A percentile compares a stretch with the other conserved stretches of the same genome.
Conservation (phyloP, 2,797 vertebrate species). For the Scolopax rusticola region DNA sequence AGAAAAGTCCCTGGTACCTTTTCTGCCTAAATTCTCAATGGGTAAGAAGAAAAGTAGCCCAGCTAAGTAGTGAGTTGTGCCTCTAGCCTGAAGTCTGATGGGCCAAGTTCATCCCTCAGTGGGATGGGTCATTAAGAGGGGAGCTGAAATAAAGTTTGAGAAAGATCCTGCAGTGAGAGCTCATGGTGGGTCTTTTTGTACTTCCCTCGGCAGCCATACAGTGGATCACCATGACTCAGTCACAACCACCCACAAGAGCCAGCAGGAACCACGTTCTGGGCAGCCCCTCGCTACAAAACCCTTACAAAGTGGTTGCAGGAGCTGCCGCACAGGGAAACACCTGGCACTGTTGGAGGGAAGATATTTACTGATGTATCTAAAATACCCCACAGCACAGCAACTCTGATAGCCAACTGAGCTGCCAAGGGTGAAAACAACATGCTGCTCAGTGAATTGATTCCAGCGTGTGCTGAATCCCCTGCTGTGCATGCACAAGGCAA, state of each 20-base stretch:
- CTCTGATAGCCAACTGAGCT: not conserved
- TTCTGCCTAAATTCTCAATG: not conserved
- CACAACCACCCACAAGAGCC: not conserved
- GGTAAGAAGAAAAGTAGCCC: not conserved
- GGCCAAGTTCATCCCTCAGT: not conserved
- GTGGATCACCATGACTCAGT: not conserved
- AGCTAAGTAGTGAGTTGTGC: not conserved
- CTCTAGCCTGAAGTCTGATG: not conserved
- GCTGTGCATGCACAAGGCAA: not conserved
- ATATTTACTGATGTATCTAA: not conserved
- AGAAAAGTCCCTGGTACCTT: not conserved
- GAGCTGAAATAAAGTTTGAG: not conserved
- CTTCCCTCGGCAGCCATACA: not conserved
- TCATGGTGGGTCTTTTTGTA: not conserved
- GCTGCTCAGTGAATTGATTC: fast-evolving
- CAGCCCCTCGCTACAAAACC: not conserved
- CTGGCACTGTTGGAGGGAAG: not conserved
- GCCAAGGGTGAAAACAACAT: not conserved
- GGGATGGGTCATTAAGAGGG: not conserved
- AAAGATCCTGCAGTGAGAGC: not conserved
- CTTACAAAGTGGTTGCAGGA: not conserved
- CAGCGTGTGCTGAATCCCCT: not conserved
- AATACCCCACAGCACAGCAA: not conserved
- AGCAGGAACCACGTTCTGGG: not conserved
- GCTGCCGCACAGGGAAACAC: not conserved